phyloP scores from a whole-genome alignment of 2,113 vertebrate genomes.

The Melanostigma gelatinosum region DNA sequence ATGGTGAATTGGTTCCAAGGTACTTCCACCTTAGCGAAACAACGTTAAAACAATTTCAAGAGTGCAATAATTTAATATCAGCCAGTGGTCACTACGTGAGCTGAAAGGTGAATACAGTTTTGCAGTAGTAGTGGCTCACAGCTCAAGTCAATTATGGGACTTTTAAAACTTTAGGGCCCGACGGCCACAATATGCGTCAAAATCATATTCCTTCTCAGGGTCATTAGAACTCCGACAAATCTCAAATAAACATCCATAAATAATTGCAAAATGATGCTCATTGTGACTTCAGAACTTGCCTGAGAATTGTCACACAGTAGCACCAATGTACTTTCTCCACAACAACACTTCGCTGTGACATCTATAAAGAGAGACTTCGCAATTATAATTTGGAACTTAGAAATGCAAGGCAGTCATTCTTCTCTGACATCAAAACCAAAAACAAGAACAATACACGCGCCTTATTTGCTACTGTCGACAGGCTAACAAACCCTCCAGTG shows the following conservation, averaged over 20 bases:
- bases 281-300: background rate
- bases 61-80: constrained; percentile 1
- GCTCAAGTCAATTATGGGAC: background rate
- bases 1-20: background rate
- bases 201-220: background rate
- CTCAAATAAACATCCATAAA: background rate
- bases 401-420: too few species aligned
- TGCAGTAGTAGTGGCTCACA: background rate
- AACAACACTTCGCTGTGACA: too few species aligned
- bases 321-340: background rate
- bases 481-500: too few species aligned
- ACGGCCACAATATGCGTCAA: background rate
- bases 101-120: background rate
- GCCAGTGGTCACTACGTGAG: background rate
- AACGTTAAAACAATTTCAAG: constrained; percentile 2
- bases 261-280: background rate
- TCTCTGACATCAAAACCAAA: too few species aligned
- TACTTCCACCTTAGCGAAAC: background rate
- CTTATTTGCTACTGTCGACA: too few species aligned
- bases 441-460: too few species aligned
- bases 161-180: background rate
- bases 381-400: too few species aligned
- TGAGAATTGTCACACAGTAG: constrained; percentile 8
- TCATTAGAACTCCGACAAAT: background rate
- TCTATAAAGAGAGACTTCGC: too few species aligned